Evolutionary conservation across 30 jellyfish, hydroid and myxozoan species (phyloP), one percentile per base, ranked within the genome.

Genomic region (Aurelia sp.): DNA sequence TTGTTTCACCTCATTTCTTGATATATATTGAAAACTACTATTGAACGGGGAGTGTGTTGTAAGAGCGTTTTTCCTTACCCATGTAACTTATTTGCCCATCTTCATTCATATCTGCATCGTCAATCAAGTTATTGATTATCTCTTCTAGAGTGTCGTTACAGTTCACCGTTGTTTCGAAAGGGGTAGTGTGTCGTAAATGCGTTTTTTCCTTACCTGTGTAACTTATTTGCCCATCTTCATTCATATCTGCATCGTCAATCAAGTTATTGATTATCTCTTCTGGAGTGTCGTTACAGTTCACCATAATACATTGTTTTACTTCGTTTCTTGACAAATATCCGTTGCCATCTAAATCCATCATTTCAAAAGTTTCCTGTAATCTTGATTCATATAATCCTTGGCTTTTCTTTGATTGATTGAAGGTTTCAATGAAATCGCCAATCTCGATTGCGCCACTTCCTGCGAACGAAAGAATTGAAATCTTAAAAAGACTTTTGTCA

Each of bases 151-250:
- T 44, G 55, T 44, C 55, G 8, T 44, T 44, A 7, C 55, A 44
- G 55, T 44, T 44, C 15, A 44, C 47, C 47, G 5, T n/a, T n/a
- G n/a, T n/a, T n/a, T n/a, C 10, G 69, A 11, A 17, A 1, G 50
- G 50, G 50, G 50, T 9, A 37, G 50, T 37, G 50, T 37, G 50
- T 37, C 4, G 50, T 37, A 37, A 37, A 37, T 37, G 11, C 10
- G 7, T 4, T 37, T 37, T 7, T 7, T 37, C 50, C 50, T 37
- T 37, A 37, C 50, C 50, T 37, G 50, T 37, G 10, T 37, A 37
- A 59, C 89, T 92, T 4, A 92, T 92, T 52, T 74, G 92, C 10
- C 97, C 97, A 63, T 92, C 98, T 17, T 93, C 97, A 82, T 92
- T 97, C 8, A 84, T 21, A 55, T 92, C 98, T 4, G 98, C 96